Base-by-base conservation (phyloP, 2,888 invertebrate genomes). In the Lasius fuliginosus region DNA sequence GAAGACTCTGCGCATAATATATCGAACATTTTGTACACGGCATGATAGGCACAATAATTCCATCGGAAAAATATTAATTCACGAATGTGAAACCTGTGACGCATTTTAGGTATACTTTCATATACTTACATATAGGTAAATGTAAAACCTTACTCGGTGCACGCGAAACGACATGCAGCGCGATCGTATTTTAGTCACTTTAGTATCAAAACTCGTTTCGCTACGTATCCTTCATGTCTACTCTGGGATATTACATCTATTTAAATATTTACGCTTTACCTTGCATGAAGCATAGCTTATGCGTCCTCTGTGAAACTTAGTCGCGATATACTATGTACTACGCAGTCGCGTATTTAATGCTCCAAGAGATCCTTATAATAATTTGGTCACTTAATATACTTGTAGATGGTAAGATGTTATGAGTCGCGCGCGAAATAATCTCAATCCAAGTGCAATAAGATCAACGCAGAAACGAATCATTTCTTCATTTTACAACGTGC, bases 191-290 rank as follows among this genome's bases (percentile, higher is more conserved):
- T 81, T 88, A 88, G 88, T 82, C 86, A 82, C 84, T 86, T 76
- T 77, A 68, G 64, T 79, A 75, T 68, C 73, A 73, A 56, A 84
- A 73, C 67, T 79, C 33, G 60, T 83, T 79, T 76, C 83, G 73
- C 67, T 83, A 74, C 77, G 62, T 81, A 81, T 83, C 81, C 58
- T 79, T 82, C 88, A 65, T 85, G 83, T 85, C 85, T 71, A 75
- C 84, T 84, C 84, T 64, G 75, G 58, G 87, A 87, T 87, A 88
- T 87, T 89, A 89, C 89, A 71, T 86, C 86, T 83, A 82, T 86
- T 87, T 89, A 89, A 89, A 89, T 87, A 86, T 89, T 89, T 89
- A 87, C 87, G 84, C 82, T 81, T 88, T 84, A 74, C 83, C 82
- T 84, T 89, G 82, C 82, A 68, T 82, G 60, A 81, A 69, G 73